These are phyloP conservation scores for Subanguina moxae DNA, from an alignment of 1,140 invertebrate species.

Conservation along the genomic window DNA sequence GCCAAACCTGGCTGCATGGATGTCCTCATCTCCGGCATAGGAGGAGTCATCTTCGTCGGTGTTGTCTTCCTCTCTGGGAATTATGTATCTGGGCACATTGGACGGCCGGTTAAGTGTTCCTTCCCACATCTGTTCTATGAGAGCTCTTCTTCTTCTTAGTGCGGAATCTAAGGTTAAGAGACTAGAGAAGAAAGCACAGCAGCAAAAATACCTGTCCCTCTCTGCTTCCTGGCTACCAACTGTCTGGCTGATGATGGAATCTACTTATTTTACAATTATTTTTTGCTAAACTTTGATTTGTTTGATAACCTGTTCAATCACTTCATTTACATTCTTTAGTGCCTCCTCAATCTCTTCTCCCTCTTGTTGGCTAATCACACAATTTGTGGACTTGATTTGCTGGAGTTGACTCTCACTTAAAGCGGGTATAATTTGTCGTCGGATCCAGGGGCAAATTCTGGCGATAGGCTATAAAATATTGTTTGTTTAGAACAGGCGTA, in stretches of 20 bases:
- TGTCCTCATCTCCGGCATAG: conserved; percentile 6
- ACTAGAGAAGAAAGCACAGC: background rate
- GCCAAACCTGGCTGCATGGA: background rate
- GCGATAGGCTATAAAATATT: conserved; percentile 4
- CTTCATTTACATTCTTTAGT: background rate
- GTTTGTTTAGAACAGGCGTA: background rate
- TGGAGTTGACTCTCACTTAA: conserved; percentile 13
- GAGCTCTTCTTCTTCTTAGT: background rate
- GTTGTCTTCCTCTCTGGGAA: background rate
- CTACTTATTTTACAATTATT: background rate
- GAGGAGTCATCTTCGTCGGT: conserved; percentile 9
- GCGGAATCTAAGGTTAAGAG: background rate
- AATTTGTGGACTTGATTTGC: background rate
- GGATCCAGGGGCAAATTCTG: conserved; percentile 14
- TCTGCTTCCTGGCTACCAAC: conserved; percentile 5
- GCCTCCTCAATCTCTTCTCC: background rate
- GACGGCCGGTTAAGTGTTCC: background rate
- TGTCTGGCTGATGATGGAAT: background rate
- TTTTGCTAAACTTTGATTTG: background rate
- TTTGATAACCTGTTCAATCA: background rate
- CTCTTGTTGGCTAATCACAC: background rate
- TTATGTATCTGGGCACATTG: conserved; percentile 5
- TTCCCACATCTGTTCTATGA: background rate
- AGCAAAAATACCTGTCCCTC: background rate
- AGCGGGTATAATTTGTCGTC: conserved; percentile 20